Conservation (phyloP, 2,797 vertebrate genomes). For the Chaenodraco wilsoni region DNA sequence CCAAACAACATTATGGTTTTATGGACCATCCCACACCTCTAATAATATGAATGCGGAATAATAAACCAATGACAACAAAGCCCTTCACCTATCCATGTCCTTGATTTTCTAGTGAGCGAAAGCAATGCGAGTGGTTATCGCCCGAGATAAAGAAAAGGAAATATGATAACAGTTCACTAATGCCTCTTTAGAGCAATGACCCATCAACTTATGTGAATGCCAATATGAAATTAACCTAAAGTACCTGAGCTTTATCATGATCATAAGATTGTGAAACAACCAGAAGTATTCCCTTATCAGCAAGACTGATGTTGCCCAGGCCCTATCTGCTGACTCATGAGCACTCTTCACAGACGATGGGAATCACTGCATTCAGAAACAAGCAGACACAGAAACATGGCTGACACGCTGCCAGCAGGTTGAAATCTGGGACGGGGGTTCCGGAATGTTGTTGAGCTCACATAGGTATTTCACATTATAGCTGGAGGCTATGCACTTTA, state of each 20-base stretch:
- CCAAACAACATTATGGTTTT: constrained; percentile 2
- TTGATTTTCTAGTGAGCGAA: constrained; percentile 7
- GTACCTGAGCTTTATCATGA: constrained; percentile 15
- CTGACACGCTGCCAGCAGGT: constrained; percentile 11
- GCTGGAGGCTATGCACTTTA: constrained; percentile 12
- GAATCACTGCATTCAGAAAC: constrained; percentile 35
- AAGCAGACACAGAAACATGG: constrained; percentile 14
- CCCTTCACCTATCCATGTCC: background rate
- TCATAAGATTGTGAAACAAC: constrained; percentile 33
- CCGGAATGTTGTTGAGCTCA: constrained; percentile 30
- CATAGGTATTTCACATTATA: constrained; percentile 22
- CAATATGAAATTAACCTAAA: constrained; percentile 29
- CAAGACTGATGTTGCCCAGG: constrained; percentile 11
- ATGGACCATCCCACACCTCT: constrained; percentile 5
- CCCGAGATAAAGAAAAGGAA: constrained; percentile 25
- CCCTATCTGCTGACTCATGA: constrained; percentile 47
- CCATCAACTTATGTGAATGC: constrained; percentile 17
- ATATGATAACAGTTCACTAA: constrained; percentile 12
- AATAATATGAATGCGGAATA: constrained; percentile 10
- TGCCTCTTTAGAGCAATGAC: constrained; percentile 5
- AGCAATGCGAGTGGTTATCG: background rate
- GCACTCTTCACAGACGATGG: constrained; percentile 46
- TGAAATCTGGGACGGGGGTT: constrained; percentile 10
- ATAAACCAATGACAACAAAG: constrained; percentile 12
- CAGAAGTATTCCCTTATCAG: constrained; percentile 32